These are phyloP conservation scores for Dryas iulia DNA, from an alignment of 1,140 invertebrate species.

Conservation along the genomic window DNA sequence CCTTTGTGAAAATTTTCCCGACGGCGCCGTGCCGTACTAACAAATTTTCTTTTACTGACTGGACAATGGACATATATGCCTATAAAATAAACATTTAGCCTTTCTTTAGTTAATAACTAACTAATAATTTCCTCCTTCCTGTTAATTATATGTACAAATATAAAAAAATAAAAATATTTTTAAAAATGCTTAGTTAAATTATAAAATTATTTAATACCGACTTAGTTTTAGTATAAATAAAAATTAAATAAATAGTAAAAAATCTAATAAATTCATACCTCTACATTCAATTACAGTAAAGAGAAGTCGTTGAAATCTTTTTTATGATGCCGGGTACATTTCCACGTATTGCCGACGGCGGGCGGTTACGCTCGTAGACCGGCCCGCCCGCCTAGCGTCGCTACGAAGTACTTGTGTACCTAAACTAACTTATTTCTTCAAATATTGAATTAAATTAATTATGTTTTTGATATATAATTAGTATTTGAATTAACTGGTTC, in stretches of 20 bases:
- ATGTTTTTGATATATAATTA: too few relatives aligned
- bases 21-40: background rate
- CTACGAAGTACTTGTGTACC: background rate
- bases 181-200: too few relatives aligned
- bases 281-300: background rate
- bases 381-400: background rate
- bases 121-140: too few relatives aligned
- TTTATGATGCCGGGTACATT: conserved; percentile 3
- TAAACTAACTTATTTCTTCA: background rate
- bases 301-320: conserved; percentile 18
- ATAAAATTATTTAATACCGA: too few relatives aligned
- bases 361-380: conserved; percentile 9
- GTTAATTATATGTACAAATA: too few relatives aligned
- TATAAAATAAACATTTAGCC: too few relatives aligned
- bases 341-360: conserved; percentile 3
- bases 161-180: too few relatives aligned
- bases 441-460: background rate
- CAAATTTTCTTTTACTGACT: background rate
- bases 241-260: too few relatives aligned
- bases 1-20: background rate
- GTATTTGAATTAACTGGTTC: too few relatives aligned
- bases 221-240: too few relatives aligned
- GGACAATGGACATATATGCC: background rate
- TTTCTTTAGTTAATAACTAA: too few relatives aligned
- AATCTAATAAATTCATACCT: background rate